Base-by-base conservation (phyloP, 2,113 vertebrate genomes). In the Hemibagrus wyckioides region DNA sequence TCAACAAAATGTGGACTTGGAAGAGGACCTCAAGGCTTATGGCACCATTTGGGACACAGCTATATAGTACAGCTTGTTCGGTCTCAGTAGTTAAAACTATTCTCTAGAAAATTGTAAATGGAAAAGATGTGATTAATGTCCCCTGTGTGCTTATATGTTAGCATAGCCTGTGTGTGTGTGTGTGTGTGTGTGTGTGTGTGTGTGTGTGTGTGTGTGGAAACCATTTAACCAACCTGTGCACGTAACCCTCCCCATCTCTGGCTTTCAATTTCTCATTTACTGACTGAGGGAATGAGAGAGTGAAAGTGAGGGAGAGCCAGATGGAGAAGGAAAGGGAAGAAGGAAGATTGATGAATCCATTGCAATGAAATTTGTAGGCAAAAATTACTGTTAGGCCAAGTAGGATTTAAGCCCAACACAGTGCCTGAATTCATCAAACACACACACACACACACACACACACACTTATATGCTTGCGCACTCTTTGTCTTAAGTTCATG, bases 291-390 rank as follows among this genome's bases (percentile, higher is more conserved):
- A 93, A 93, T 91, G 92, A 93, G 92, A 90, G 90, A 93, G 92
- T 89, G 89, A 6, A 81, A 84, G 82, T 85, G 88, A 90, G 88
- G 84, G 90, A 85, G 91, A 89, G 90, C 39, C 85, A 86, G 87
- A 90, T 85, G 90, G 77, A 91, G 90, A 90, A 90, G 81, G 88
- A 80, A 52, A 88, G 90, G 88, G 92, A 93, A 91, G 92, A 92
- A 94, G 94, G 92, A 91, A 95, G 94, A 96, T 96, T 95, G 94
- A 96, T 95, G 94, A 94, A 94, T 93, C 94, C 90, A 95, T 94
- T 95, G 94, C 93, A 95, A 95, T 95, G 93, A 95, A 94, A 96
- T 96, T 94, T 96, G 93, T 92, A 94, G 92, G 92, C 93, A 94
- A 94, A 94, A 96, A 94, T 95, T 94, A 95, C 94, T 94, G 94